Conservation (phyloP, 2,797 vertebrate species). For the Halcyon chelicuti region DNA sequence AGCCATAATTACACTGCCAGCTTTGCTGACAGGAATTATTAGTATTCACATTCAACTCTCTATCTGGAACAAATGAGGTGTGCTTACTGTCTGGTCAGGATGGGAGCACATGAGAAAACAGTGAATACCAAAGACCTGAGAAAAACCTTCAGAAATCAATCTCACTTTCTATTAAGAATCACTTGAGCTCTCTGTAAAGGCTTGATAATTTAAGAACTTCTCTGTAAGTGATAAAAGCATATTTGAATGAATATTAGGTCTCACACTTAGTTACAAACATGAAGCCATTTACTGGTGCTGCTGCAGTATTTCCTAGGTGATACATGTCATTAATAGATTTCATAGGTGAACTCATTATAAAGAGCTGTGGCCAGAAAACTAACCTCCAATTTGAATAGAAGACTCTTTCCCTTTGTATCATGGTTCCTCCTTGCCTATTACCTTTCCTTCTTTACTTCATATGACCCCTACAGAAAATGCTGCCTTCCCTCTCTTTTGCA, state of each 20-base stretch:
- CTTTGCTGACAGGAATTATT: slow-evolving; percentile 17
- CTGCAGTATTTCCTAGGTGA: not conserved
- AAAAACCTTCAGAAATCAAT: not conserved
- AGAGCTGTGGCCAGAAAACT: not conserved
- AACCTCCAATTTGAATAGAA: not conserved
- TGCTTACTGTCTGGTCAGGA: not conserved
- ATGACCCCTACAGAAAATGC: not conserved
- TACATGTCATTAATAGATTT: not conserved
- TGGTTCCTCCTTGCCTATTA: not conserved
- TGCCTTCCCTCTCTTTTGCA: not conserved
- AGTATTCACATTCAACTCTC: not conserved
- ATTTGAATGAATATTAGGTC: not conserved
- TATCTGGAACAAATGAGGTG: slow-evolving; percentile 5
- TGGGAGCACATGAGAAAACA: not conserved
- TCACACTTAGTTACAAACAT: not conserved
- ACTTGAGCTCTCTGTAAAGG: not conserved
- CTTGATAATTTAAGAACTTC: not conserved
- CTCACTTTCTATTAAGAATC: not conserved
- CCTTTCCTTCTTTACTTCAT: not conserved
- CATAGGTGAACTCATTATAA: not conserved
- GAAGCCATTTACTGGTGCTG: not conserved
- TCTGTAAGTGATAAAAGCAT: not conserved
- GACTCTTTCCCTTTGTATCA: not conserved
- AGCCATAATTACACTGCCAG: slow-evolving; percentile 42
- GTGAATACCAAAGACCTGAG: not conserved